Evolutionary conservation across 1,140 invertebrate genomes (phyloP).

Genomic region (Drosophila malerkotliana): DNA sequence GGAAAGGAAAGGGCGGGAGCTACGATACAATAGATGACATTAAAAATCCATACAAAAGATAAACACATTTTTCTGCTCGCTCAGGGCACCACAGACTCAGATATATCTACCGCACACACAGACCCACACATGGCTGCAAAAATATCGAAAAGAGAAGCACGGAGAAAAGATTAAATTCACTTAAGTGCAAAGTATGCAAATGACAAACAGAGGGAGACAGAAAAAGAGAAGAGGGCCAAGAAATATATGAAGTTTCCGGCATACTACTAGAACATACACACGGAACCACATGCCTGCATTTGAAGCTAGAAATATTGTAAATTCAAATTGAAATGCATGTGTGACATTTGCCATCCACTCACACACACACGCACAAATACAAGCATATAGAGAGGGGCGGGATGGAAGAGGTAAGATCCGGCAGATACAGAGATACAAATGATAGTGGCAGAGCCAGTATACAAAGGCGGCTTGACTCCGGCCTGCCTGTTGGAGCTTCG

Average conservation of each 20-base stretch:
- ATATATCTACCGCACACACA: slow-evolving; percentile 1
- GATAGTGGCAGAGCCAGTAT: slow-evolving; percentile 34
- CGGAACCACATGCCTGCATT: slow-evolving; percentile 34
- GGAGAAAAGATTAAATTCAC: slow-evolving; percentile 66
- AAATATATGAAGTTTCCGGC: slow-evolving; percentile 47
- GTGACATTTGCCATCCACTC: slow-evolving; percentile 44
- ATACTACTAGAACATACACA: slow-evolving; percentile 6
- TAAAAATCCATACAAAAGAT: slow-evolving; percentile 60
- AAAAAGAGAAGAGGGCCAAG: background rate
- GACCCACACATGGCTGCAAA: slow-evolving; percentile 10
- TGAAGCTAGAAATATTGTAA: slow-evolving; percentile 64
- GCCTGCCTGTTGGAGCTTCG: slow-evolving; percentile 10
- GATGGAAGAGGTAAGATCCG: background rate
- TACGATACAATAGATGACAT: slow-evolving; percentile 49
- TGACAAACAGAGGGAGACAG: slow-evolving; percentile 46
- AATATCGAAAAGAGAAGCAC: slow-evolving; percentile 39
- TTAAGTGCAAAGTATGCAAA: slow-evolving; percentile 73
- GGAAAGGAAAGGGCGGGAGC: background rate
- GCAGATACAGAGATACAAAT: slow-evolving; percentile 42
- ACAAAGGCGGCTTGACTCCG: slow-evolving; percentile 22
- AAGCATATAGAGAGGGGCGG: background rate
- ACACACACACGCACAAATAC: background rate
- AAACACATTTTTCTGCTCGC: slow-evolving; percentile 61
- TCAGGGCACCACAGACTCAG: slow-evolving; percentile 26
- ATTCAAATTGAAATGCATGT: slow-evolving; percentile 69